A percentile compares a stretch with the other conserved stretches of the same genome.
phyloP scores from a whole-genome alignment of 2,797 vertebrate genomes.

The Thalassophryne amazonica region DNA sequence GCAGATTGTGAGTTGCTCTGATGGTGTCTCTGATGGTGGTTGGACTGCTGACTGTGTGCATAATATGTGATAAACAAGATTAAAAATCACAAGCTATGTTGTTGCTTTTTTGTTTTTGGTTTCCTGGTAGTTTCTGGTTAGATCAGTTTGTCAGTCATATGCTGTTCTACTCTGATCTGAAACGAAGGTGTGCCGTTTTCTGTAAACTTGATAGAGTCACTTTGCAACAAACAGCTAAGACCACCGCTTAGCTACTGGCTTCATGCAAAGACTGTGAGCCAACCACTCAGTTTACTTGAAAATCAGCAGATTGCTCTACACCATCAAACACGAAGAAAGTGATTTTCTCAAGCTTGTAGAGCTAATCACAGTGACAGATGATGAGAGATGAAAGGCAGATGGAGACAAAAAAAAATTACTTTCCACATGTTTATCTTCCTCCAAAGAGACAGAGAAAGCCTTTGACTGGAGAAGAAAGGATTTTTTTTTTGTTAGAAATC shows the following conservation, averaged over 20 bases:
- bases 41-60: too few species aligned
- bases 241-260: neutral
- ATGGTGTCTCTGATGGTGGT: too few species aligned
- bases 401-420: fast-evolving
- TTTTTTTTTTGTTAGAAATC: too few species aligned
- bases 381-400: neutral
- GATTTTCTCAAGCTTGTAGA: neutral
- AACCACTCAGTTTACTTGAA: neutral
- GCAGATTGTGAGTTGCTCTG: too few species aligned
- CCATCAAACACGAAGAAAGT: neutral
- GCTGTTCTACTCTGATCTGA: too few species aligned
- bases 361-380: neutral
- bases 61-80: too few species aligned
- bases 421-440: neutral
- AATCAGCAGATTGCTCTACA: neutral
- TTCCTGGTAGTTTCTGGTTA: too few species aligned
- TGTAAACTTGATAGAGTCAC: too few species aligned
- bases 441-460: neutral
- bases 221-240: neutral
- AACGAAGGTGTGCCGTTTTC: too few species aligned
- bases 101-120: too few species aligned
- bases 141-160: too few species aligned
- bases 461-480: neutral
- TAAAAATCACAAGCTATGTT: too few species aligned
- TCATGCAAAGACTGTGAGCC: neutral